Evolutionary conservation across 2,113 vertebrate genomes (phyloP).

Genomic region (Antigone vipio): DNA sequence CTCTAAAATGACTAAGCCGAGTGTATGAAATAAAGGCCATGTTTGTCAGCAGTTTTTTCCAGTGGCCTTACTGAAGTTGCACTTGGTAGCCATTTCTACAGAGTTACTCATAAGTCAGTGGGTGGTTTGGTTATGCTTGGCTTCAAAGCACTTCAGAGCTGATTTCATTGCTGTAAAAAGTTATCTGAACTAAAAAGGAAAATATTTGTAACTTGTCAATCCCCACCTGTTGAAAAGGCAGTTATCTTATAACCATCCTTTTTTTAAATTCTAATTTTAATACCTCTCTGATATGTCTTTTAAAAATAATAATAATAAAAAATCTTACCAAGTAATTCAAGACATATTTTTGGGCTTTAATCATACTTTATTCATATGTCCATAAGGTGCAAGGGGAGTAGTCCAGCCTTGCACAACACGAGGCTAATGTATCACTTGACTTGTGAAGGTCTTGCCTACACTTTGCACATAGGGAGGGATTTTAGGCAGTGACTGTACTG

Average conservation of each 20-base stretch:
- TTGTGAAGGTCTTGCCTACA: neutral
- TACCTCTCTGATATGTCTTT: neutral
- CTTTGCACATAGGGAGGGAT: neutral
- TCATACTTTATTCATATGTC: neutral
- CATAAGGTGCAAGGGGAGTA: neutral
- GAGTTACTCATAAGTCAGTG: neutral
- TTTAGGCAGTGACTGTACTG: neutral
- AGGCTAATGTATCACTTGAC: neutral
- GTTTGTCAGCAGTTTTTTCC: neutral
- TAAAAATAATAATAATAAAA: neutral
- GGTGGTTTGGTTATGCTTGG: neutral
- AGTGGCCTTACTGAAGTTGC: neutral
- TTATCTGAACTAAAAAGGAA: neutral
- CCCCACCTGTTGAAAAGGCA: neutral
- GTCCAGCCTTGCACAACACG: neutral
- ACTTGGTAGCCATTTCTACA: neutral
- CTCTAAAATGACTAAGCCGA: neutral
- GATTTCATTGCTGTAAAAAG: neutral
- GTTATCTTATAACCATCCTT: neutral
- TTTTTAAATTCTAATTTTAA: neutral
- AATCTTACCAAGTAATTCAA: neutral
- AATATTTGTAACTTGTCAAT: neutral
- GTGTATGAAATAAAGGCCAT: neutral
- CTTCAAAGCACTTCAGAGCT: neutral
- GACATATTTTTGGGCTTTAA: neutral